Evolutionary conservation across 2,113 vertebrate genomes (phyloP).

Genomic region (Chloropsis cyanopogon): DNA sequence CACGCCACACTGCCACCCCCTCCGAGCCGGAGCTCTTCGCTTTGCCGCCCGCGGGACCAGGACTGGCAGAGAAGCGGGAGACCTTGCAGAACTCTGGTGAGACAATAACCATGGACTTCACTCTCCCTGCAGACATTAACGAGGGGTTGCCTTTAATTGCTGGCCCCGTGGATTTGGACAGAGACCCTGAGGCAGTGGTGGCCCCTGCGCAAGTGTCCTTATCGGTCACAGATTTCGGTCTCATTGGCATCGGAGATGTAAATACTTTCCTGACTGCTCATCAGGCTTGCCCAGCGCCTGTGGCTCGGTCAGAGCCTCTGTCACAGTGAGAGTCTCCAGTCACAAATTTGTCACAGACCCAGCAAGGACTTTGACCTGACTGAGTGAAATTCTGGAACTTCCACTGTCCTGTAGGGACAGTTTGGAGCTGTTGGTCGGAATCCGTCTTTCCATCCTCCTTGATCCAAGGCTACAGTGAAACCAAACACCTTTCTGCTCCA

Average conservation of each 20-base stretch:
- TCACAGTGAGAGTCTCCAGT: slow-evolving; percentile 75
- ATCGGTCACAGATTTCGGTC: slow-evolving; percentile 80
- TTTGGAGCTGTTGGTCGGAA: slow-evolving; percentile 29
- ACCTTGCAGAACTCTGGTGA: slow-evolving; percentile 61
- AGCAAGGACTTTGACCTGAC: slow-evolving; percentile 23
- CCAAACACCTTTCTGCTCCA: slow-evolving; percentile 47
- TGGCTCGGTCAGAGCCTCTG: slow-evolving; percentile 76
- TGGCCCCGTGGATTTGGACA: slow-evolving; percentile 56
- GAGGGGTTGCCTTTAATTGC: slow-evolving; percentile 69
- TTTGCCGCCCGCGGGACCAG: neutral
- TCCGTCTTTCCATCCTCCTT: slow-evolving; percentile 41
- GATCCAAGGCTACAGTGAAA: slow-evolving; percentile 54
- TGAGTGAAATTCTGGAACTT: slow-evolving; percentile 31
- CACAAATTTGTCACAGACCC: neutral
- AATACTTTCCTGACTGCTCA: slow-evolving; percentile 78
- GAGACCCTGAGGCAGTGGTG: slow-evolving; percentile 56
- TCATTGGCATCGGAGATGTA: slow-evolving; percentile 77
- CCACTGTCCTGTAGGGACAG: neutral
- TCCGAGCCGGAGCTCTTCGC: slow-evolving; percentile 67
- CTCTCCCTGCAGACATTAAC: slow-evolving; percentile 55
- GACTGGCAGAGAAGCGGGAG: slow-evolving; percentile 63
- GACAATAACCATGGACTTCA: slow-evolving; percentile 70
- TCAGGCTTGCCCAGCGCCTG: slow-evolving; percentile 64
- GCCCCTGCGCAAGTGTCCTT: slow-evolving; percentile 75
- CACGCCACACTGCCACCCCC: neutral